Conservation (phyloP, 2,888 invertebrate genomes). For the Tipula unca region DNA sequence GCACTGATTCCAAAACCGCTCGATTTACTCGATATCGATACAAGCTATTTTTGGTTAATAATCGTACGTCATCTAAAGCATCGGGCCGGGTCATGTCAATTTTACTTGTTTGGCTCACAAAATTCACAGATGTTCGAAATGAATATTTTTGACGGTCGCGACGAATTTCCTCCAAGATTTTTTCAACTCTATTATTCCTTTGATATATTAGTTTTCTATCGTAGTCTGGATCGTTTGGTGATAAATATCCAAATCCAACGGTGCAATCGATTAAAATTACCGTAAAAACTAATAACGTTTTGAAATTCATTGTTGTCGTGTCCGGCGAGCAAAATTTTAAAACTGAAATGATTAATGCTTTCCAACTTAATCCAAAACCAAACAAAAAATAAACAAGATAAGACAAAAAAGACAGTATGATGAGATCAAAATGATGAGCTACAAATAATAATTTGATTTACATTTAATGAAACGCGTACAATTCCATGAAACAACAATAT, state of each 20-base stretch:
- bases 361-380: not conserved
- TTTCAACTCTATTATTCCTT: not conserved
- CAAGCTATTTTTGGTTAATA: not conserved
- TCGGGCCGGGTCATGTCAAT: not conserved
- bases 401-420: no score
- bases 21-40: not conserved
- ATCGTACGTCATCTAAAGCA: not conserved
- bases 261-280: not conserved
- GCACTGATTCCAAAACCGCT: not conserved
- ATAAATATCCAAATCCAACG: not conserved
- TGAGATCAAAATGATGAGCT: no score
- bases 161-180: not conserved
- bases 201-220: not conserved
- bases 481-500: no score
- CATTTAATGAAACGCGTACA: no score
- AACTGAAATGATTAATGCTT: not conserved
- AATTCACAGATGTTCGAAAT: not conserved
- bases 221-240: not conserved
- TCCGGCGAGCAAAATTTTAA: not conserved
- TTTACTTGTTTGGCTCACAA: no score
- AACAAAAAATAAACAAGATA: no score
- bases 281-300: not conserved
- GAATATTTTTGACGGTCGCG: not conserved
- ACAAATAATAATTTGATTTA: no score
- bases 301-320: not conserved